A percentile compares a stretch with the other conserved stretches of the same genome.
Evolutionary conservation across 2,888 invertebrate species (phyloP).

Genomic region (Drosophila algonquin): DNA sequence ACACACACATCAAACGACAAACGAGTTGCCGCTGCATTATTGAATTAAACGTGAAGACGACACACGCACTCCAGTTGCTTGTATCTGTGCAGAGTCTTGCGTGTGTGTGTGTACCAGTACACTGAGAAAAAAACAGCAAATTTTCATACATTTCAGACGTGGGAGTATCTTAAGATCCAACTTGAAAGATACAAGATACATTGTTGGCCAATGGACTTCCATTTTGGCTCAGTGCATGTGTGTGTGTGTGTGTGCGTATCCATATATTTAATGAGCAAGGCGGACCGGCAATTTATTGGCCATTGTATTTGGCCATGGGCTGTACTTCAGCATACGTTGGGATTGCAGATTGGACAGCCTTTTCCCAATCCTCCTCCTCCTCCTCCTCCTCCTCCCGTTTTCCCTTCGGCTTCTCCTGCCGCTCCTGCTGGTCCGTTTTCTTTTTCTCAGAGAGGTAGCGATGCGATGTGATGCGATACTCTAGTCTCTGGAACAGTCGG

Average conservation of each 20-base stretch:
- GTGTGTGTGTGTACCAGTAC: not conserved
- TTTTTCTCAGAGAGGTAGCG: not conserved
- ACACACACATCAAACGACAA: constrained; percentile 45
- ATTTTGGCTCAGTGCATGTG: constrained; percentile 4
- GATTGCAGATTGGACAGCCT: constrained; percentile 3
- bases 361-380: not conserved
- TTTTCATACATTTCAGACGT: no score
- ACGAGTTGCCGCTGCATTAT: constrained; percentile 66
- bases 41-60: constrained; percentile 62
- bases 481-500: no score
- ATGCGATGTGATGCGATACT: no score
- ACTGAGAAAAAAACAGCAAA: not conserved
- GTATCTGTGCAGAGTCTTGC: not conserved
- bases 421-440: not conserved
- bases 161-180: no score
- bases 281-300: constrained; percentile 65
- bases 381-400: not conserved
- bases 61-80: not conserved
- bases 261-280: constrained; percentile 58
- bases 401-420: not conserved
- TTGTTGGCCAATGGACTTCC: not conserved
- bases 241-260: constrained; percentile 20
- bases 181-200: no score
- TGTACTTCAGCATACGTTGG: constrained; percentile 17
- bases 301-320: constrained; percentile 28